Evolutionary conservation across 2,888 invertebrate species (phyloP).

Genomic region (Miltochrista miniata): DNA sequence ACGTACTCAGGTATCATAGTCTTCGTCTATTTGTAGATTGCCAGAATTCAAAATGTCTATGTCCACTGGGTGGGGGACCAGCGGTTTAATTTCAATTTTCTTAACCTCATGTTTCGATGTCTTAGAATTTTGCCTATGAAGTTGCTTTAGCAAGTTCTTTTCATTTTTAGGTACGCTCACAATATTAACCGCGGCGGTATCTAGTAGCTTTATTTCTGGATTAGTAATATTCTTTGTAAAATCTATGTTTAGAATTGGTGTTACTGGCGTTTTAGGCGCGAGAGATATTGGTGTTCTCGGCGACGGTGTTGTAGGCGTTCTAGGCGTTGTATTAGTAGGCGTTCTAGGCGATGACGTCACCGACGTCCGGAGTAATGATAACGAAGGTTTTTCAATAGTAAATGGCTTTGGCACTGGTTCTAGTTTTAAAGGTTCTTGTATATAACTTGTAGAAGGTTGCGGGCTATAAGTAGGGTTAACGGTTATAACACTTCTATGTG

Average conservation of each 20-base stretch:
- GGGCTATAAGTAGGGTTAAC: constrained; percentile 72
- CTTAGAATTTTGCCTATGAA: constrained; percentile 65
- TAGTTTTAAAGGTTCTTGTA: constrained; percentile 50
- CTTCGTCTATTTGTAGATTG: constrained; percentile 77
- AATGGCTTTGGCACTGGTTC: constrained; percentile 48
- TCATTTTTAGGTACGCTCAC: constrained; percentile 50
- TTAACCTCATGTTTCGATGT: constrained; percentile 52
- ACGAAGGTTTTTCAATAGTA: constrained; percentile 25
- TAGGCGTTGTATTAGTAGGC: constrained; percentile 49
- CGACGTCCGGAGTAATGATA: constrained; percentile 25
- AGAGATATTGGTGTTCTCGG: constrained; percentile 36
- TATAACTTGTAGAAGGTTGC: constrained; percentile 71
- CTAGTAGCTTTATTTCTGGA: constrained; percentile 73
- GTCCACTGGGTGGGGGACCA: constrained; percentile 48
- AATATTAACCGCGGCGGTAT: constrained; percentile 49
- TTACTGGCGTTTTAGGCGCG: constrained; percentile 48
- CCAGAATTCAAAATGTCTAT: constrained; percentile 71
- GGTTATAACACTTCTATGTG: constrained; percentile 67
- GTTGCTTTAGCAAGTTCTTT: constrained; percentile 37
- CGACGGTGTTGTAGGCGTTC: constrained; percentile 22
- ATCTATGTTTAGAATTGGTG: constrained; percentile 74
- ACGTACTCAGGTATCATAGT: constrained; percentile 79
- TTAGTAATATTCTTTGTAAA: constrained; percentile 65
- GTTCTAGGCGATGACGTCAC: constrained; percentile 37
- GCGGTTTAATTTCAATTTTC: constrained; percentile 51